Conservation (phyloP, 2,113 vertebrate genomes). For the Ceuthmochares aereus region DNA sequence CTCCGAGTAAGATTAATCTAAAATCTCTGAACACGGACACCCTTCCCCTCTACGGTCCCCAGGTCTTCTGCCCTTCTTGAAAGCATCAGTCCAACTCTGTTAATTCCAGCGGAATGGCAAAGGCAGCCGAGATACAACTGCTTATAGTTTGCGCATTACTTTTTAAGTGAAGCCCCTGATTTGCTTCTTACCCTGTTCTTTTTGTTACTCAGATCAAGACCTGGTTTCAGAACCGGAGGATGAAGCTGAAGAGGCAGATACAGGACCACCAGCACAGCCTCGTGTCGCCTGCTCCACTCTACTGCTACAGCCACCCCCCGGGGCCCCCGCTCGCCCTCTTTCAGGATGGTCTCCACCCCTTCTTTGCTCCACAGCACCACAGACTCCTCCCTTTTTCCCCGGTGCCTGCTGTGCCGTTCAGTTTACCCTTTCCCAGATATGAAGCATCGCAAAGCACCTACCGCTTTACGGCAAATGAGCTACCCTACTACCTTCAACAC, state of each 20-base stretch:
- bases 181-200: fast-evolving
- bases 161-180: background rate
- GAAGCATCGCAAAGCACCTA: background rate
- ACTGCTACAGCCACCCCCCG: background rate
- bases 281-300: background rate
- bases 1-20: fast-evolving
- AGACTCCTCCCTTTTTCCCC: background rate
- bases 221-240: slow-evolving; percentile 92
- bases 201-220: slow-evolving; percentile 79
- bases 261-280: slow-evolving; percentile 70
- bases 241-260: slow-evolving; percentile 86
- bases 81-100: background rate
- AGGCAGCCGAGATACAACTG: background rate
- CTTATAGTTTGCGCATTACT: background rate
- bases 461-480: background rate
- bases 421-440: background rate
- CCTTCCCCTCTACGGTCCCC: fast-evolving
- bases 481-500: background rate
- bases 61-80: background rate
- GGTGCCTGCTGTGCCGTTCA: background rate
- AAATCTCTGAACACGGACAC: background rate
- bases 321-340: background rate
- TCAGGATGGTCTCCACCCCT: background rate
- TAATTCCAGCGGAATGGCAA: background rate
- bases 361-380: background rate